Evolutionary conservation across 2,888 invertebrate genomes (phyloP), one percentile per base, ranked within the genome.

Genomic region (Helobdella robusta): DNA sequence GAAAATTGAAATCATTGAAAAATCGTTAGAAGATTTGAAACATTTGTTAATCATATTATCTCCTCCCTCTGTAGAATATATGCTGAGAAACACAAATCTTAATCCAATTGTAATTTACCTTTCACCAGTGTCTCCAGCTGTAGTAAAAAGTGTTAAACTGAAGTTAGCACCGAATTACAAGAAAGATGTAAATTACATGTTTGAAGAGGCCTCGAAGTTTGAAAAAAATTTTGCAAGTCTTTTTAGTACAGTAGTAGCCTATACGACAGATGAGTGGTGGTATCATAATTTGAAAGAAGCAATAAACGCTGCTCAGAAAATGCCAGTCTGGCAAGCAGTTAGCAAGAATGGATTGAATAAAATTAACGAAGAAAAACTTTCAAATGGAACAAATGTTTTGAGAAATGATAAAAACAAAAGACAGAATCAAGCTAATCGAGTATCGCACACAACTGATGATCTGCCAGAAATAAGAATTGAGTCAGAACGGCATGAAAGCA

Each of bases 31-130:
- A 32, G 44, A 64, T 18, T 50, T 52, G 36, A 69, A 66, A 59
- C 71, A 71, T 54, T 67, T 66, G 25, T 59, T 71, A 32, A 59
- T 68, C 59, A 70, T 71, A 25, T 48, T 69, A 28, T 66, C 68
- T 1, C 71, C 71, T 6, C 50, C 59, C 6, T 35, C 61, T 4
- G 66, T 70, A 1, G 48, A 69, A 28, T 68, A 59, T 46, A 54
- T 71, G 18, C 58, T 58, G 44, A 46, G 65, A 23, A 58, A 65
- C 25, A 66, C 69, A 0, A 50, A 67, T 5, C 46, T 71, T 11
- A 66, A 68, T 59, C 70, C 71, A 5, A 71, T 71, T 25, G 69
- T 71, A 6, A 68, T 71, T 2, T 71, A 69, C 50, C 36, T 71
- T 15, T 40, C 64, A 30, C 68, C 70, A 25, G 68, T 44, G 18